Conservation (phyloP, 1,140 invertebrate species). For the Saxidomus purpurata region DNA sequence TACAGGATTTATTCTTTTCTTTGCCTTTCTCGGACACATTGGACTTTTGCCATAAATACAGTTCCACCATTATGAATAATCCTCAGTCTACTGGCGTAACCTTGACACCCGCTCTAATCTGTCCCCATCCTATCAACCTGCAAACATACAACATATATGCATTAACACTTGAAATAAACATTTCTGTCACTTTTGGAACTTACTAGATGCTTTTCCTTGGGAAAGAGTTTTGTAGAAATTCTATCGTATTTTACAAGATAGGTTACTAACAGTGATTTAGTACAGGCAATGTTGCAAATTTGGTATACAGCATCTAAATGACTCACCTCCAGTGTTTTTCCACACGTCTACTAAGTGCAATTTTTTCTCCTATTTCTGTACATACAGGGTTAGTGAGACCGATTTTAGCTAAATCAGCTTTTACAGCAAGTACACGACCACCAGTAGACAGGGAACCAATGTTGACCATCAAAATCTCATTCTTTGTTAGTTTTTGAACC, state of each 20-base stretch:
- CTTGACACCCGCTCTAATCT: conserved; percentile 82
- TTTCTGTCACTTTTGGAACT: background rate
- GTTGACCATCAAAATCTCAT: conserved; percentile 98
- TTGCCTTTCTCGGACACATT: too few relatives aligned
- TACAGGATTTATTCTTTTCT: too few relatives aligned
- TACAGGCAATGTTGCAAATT: background rate
- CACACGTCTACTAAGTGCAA: conserved; percentile 98
- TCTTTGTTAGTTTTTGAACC: conserved; percentile 95
- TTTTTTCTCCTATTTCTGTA: conserved; percentile 99
- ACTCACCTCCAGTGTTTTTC: conserved; percentile 99
- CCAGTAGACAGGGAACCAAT: conserved; percentile 99
- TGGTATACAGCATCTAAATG: background rate
- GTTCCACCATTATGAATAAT: background rate
- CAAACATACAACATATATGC: conserved; percentile 44
- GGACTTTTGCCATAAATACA: background rate
- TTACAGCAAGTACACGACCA: conserved; percentile 97
- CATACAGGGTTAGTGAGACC: conserved; percentile 99
- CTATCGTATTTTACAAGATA: background rate
- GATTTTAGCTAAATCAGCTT: conserved; percentile 99
- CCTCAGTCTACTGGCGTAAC: conserved; percentile 76
- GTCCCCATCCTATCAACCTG: conserved; percentile 84
- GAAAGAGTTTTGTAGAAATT: background rate
- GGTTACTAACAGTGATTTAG: background rate
- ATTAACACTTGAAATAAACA: background rate
- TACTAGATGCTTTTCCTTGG: background rate